These are phyloP conservation scores for Sinocyclocheilus rhinocerous DNA, from an alignment of 2,113 vertebrate species.

Conservation along the genomic window DNA sequence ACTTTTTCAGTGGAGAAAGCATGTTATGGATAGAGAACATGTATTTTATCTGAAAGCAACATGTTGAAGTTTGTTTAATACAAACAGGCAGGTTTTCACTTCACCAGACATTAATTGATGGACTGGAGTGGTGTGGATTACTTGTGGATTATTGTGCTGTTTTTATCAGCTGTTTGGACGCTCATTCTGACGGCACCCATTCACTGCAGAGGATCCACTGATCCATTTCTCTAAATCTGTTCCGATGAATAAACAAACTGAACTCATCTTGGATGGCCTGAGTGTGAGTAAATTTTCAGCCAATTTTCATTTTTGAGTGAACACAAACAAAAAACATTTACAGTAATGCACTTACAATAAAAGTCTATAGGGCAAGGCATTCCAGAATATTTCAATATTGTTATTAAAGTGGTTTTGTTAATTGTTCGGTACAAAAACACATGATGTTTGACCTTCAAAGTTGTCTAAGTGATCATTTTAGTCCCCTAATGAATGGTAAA, in stretches of 20 bases:
- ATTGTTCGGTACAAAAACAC: neutral
- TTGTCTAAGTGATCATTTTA: neutral
- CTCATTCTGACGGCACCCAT: neutral
- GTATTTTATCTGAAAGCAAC: too few relatives aligned
- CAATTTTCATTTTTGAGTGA: neutral
- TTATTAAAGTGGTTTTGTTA: neutral
- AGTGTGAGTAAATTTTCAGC: neutral
- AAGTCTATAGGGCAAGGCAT: neutral
- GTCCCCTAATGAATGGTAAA: neutral
- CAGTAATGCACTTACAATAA: too few relatives aligned
- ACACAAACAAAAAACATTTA: neutral
- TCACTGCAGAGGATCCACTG: too few relatives aligned
- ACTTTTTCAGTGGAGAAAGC: too few relatives aligned
- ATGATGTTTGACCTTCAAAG: neutral
- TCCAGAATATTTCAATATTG: neutral
- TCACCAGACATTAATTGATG: too few relatives aligned
- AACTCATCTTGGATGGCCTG: neutral
- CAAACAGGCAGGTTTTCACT: too few relatives aligned
- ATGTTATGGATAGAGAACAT: too few relatives aligned
- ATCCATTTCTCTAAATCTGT: neutral
- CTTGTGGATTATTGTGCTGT: neutral
- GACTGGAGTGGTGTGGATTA: too few relatives aligned
- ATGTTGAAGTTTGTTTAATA: too few relatives aligned
- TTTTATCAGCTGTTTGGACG: neutral
- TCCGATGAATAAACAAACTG: neutral